These are phyloP conservation scores for Condylura cristata DNA, from an alignment of 2,113 vertebrate genomes.

Conservation along the genomic window DNA sequence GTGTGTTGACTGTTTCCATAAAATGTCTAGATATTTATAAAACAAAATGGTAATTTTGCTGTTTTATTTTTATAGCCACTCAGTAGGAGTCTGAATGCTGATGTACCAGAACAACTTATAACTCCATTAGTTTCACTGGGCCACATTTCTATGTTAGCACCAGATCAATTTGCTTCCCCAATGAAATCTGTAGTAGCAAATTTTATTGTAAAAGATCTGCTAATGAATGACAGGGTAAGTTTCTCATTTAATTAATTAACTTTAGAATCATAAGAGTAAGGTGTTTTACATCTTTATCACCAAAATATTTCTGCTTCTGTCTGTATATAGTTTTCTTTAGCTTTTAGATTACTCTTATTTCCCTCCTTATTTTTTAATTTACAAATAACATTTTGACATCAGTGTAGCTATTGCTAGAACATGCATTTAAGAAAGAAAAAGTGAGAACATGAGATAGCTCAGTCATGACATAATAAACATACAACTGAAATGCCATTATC, in stretches of 20 bases:
- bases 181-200: constrained; percentile 99
- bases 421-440: constrained; percentile 8
- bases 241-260: constrained; percentile 55
- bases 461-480: constrained; percentile 18
- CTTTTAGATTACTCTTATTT: constrained; percentile 10
- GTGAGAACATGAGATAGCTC: background rate
- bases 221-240: constrained; percentile 99
- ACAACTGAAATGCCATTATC: background rate
- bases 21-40: constrained; percentile 24
- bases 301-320: constrained; percentile 34
- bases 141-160: constrained; percentile 99
- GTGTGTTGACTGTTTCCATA: constrained; percentile 7
- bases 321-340: background rate
- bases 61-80: constrained; percentile 89
- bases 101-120: constrained; percentile 98
- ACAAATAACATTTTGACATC: background rate
- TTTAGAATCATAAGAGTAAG: constrained; percentile 34
- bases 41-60: constrained; percentile 38
- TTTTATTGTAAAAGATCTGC: constrained; percentile 98
- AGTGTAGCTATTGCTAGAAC: background rate
- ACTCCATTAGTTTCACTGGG: constrained; percentile 98
- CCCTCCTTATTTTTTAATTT: constrained; percentile 31
- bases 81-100: constrained; percentile 98
- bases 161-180: constrained; percentile 98
- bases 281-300: constrained; percentile 4